Evolutionary conservation across 2,888 invertebrate species (phyloP).

Genomic region (Hoplodrina ambigua): DNA sequence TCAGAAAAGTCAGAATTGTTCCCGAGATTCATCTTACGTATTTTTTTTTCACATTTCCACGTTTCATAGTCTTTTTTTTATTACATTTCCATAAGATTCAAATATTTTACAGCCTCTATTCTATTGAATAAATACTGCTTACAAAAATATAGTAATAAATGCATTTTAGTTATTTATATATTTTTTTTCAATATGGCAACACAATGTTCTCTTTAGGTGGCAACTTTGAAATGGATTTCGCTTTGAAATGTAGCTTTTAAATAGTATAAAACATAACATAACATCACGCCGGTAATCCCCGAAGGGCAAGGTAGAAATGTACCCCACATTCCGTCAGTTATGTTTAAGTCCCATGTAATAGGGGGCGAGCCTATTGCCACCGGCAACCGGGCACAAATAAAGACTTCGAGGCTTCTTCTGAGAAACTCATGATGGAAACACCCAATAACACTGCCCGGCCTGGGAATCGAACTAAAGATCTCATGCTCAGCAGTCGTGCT

Average conservation of each 20-base stretch:
- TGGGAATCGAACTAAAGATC: too few species aligned
- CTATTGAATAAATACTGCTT: constrained; percentile 71
- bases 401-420: too few species aligned
- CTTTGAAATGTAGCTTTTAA: constrained; percentile 19
- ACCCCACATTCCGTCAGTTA: too few species aligned
- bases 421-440: too few species aligned
- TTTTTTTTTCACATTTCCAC: constrained; percentile 28
- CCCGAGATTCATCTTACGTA: constrained; percentile 39
- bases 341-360: too few species aligned
- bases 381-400: too few species aligned
- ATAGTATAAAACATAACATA: too few species aligned
- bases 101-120: constrained; percentile 47
- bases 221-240: constrained; percentile 51
- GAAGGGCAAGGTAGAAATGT: too few species aligned
- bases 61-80: constrained; percentile 41
- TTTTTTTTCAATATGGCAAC: constrained; percentile 75
- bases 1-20: constrained; percentile 29
- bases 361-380: too few species aligned
- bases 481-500: too few species aligned
- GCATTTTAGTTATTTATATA: constrained; percentile 72
- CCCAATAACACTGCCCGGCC: too few species aligned
- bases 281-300: too few species aligned
- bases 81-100: constrained; percentile 49
- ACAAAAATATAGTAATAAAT: constrained; percentile 84
- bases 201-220: constrained; percentile 57